These are phyloP conservation scores for Muscicapa adusta DNA, from an alignment of 2,113 vertebrate species.

Conservation along the genomic window DNA sequence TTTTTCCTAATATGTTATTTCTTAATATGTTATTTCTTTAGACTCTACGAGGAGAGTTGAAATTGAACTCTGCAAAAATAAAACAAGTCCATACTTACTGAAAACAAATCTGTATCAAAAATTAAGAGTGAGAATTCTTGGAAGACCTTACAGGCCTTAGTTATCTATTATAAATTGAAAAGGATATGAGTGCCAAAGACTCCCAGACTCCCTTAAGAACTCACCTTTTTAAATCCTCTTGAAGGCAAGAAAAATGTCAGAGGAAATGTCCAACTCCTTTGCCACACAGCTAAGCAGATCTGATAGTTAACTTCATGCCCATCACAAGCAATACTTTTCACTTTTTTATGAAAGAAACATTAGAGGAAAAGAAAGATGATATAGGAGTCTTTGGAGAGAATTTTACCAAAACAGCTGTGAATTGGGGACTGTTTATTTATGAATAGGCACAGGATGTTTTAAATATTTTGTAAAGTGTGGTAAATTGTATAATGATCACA, in stretches of 20 bases:
- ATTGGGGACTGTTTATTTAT: neutral
- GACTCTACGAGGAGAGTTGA: neutral
- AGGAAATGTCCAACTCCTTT: neutral
- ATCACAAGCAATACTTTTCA: neutral
- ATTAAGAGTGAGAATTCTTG: neutral
- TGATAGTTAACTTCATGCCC: neutral
- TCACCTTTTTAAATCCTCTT: neutral
- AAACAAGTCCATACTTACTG: neutral
- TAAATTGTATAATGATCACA: neutral
- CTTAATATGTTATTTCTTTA: neutral
- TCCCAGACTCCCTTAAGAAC: neutral
- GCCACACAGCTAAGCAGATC: neutral
- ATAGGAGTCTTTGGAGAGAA: neutral
- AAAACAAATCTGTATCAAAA: neutral
- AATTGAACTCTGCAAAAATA: neutral
- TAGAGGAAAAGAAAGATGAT: neutral
- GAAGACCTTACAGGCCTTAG: neutral
- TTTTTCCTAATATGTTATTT: neutral
- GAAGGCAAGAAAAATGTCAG: neutral
- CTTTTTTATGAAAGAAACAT: neutral
- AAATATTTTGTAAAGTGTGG: neutral
- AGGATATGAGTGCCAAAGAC: neutral
- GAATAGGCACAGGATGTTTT: neutral
- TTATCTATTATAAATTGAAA: neutral
- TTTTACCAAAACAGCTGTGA: neutral